These are phyloP conservation scores for Penelope pileata DNA, from an alignment of 2,113 vertebrate genomes.

Conservation along the genomic window DNA sequence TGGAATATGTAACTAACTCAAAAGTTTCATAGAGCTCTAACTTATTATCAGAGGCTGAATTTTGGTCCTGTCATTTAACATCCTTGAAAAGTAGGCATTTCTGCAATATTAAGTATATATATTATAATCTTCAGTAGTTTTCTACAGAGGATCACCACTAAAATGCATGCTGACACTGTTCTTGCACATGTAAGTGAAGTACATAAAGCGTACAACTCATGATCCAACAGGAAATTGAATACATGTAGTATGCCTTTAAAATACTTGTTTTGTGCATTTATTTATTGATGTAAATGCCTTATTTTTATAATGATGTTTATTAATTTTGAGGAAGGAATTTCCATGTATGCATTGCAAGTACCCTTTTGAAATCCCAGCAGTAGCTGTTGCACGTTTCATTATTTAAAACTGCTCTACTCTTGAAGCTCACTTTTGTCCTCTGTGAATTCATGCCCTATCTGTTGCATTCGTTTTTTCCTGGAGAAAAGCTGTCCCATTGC, in stretches of 20 bases:
- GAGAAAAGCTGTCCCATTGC: background rate
- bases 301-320: background rate
- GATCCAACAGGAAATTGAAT: background rate
- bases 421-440: background rate
- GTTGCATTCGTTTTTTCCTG: background rate
- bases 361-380: background rate
- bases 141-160: background rate
- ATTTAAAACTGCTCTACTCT: conserved; percentile 42
- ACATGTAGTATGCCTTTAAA: background rate
- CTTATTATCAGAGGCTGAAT: background rate
- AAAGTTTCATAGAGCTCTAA: background rate
- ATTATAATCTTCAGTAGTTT: background rate
- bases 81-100: background rate
- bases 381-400: background rate
- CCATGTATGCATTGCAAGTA: background rate
- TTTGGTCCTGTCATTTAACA: background rate
- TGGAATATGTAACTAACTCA: background rate
- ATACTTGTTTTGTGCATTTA: background rate
- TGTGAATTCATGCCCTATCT: background rate
- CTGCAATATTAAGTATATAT: background rate
- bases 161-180: accelerated
- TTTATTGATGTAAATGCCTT: conserved; percentile 43
- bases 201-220: background rate
- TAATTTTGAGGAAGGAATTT: conserved; percentile 28
- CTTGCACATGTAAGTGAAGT: background rate